Evolutionary conservation across 2,888 invertebrate species (phyloP).

Genomic region (Mantis religiosa): DNA sequence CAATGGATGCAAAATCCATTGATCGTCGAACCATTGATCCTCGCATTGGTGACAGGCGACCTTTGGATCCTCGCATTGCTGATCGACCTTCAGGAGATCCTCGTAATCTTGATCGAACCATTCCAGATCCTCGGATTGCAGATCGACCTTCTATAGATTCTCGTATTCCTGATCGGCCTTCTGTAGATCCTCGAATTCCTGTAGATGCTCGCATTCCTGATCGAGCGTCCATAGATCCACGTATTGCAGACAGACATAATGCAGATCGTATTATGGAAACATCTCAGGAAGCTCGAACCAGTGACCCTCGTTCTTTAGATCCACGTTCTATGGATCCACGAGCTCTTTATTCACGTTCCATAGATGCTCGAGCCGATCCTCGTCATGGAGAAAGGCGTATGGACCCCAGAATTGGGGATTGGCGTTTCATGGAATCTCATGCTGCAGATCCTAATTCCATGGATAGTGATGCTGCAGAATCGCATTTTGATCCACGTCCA

Average conservation of each 20-base stretch:
- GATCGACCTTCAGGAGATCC: slow-evolving; percentile 10
- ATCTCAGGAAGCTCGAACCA: neutral
- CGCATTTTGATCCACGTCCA: neutral
- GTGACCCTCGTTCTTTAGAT: slow-evolving; percentile 4
- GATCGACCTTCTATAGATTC: slow-evolving; percentile 27
- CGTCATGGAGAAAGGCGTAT: neutral
- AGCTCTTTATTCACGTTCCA: neutral
- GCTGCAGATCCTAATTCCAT: neutral
- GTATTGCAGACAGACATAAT: slow-evolving; percentile 38
- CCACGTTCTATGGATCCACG: neutral
- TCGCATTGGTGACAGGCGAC: slow-evolving; percentile 1
- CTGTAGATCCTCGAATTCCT: slow-evolving; percentile 41
- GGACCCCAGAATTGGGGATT: neutral
- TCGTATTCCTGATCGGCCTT: slow-evolving; percentile 24
- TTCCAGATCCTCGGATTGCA: neutral
- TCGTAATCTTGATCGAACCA: neutral
- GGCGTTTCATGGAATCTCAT: neutral
- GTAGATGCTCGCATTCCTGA: no score
- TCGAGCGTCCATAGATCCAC: slow-evolving; percentile 70
- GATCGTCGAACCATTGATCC: neutral
- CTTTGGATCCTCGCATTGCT: slow-evolving; percentile 31
- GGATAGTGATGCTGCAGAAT: neutral
- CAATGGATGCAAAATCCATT: neutral
- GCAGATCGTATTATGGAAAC: neutral
- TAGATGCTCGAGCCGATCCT: neutral